Percentiles rank a stretch among this genome's conserved stretches.
Evolutionary conservation across 2,113 vertebrate genomes (phyloP).

Genomic region (Microcebus tavaratra): DNA sequence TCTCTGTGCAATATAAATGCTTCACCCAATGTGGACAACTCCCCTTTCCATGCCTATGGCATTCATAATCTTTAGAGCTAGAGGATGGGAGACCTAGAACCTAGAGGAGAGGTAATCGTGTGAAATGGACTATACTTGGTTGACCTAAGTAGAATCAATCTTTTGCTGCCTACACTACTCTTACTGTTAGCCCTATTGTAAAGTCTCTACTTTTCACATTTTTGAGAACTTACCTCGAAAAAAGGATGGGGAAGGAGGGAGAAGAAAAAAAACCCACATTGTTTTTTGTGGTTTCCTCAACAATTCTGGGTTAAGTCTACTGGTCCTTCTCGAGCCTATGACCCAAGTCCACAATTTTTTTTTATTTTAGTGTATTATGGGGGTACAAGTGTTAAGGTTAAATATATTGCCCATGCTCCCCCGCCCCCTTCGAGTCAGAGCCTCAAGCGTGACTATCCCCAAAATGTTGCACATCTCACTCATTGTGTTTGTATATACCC

Average conservation of each 20-base stretch:
- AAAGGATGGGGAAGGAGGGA: fast-evolving
- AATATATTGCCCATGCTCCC: too few relatives aligned
- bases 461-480: too few relatives aligned
- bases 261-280: background rate
- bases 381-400: too few relatives aligned
- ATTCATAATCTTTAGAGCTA: background rate
- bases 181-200: background rate
- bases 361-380: too few relatives aligned
- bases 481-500: too few relatives aligned
- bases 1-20: background rate
- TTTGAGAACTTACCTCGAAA: background rate
- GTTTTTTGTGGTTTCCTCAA: background rate
- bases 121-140: background rate
- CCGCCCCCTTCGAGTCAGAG: too few relatives aligned
- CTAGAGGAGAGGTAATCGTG: background rate
- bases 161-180: background rate
- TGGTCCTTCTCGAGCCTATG: background rate
- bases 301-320: background rate
- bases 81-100: background rate
- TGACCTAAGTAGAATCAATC: background rate
- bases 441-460: too few relatives aligned
- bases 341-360: too few relatives aligned
- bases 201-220: background rate
- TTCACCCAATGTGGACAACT: background rate
- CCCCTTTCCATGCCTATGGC: too few relatives aligned